These are phyloP conservation scores for Xenops minutus DNA, from an alignment of 2,797 vertebrate genomes.

Conservation along the genomic window DNA sequence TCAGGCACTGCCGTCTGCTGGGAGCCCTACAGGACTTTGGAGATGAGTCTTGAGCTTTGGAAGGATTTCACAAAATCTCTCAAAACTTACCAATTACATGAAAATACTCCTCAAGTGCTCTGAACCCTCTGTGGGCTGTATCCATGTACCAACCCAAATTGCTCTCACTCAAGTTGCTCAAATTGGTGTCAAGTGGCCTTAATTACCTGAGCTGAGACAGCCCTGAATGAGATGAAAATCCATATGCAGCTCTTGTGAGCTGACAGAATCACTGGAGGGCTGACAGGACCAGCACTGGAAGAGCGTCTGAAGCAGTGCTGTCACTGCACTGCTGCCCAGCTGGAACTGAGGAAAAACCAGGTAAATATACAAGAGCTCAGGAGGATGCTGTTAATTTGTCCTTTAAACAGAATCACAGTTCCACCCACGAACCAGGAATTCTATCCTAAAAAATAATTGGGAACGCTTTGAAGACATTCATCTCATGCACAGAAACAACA, in stretches of 20 bases:
- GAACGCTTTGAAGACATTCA: neutral
- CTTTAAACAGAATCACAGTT: neutral
- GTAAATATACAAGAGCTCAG: neutral
- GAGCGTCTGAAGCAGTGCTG: neutral
- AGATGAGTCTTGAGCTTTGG: neutral
- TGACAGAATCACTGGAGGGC: neutral
- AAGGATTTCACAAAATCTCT: neutral
- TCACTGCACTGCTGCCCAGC: neutral
- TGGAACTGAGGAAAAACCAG: neutral
- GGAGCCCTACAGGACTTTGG: neutral
- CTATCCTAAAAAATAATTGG: neutral
- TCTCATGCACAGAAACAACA: neutral
- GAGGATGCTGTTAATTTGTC: neutral
- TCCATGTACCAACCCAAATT: fast-evolving
- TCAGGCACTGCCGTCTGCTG: fast-evolving
- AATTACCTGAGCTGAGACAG: neutral
- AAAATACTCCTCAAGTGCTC: neutral
- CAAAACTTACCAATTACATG: neutral
- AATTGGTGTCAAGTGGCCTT: neutral
- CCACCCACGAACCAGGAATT: neutral
- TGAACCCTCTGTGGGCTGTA: neutral
- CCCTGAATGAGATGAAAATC: neutral
- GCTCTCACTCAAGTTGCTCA: neutral
- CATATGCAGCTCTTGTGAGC: neutral
- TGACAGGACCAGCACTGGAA: neutral